Percentiles rank a stretch among this genome's conserved stretches.
phyloP scores from a whole-genome alignment of 2,888 invertebrate species.

The Aromia moschata region DNA sequence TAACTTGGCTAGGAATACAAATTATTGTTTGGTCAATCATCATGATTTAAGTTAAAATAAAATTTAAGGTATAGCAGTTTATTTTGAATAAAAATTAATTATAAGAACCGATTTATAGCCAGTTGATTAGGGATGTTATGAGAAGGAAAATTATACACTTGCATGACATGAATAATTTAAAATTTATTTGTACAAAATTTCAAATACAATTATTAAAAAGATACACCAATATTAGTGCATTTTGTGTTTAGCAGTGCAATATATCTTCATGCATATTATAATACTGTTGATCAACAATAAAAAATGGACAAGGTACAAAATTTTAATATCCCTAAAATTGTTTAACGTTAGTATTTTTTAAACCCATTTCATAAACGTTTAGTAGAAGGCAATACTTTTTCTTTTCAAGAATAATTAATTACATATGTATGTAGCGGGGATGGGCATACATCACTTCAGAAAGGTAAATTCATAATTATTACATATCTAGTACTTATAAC shows the following conservation, averaged over 20 bases:
- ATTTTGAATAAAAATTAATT: too few species aligned
- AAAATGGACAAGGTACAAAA: constrained; percentile 52
- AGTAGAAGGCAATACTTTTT: constrained; percentile 46
- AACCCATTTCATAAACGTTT: constrained; percentile 37
- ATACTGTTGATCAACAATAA: constrained; percentile 39
- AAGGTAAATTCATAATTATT: constrained; percentile 21
- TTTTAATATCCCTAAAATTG: constrained; percentile 39
- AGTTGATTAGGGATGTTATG: too few species aligned
- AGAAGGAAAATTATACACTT: background rate
- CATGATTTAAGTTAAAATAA: too few species aligned
- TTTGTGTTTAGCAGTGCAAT: constrained; percentile 56
- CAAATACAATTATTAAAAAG: constrained; percentile 52
- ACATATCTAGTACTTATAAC: constrained; percentile 39
- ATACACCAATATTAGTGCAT: constrained; percentile 50
- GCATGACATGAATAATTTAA: constrained; percentile 39
- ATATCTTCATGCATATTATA: constrained; percentile 41
- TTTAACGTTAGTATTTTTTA: constrained; percentile 24
- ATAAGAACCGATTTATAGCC: too few species aligned
- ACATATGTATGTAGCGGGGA: constrained; percentile 28
- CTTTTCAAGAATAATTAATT: constrained; percentile 30
- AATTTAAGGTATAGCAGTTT: too few species aligned
- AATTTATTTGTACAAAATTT: constrained; percentile 56
- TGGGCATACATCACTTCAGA: constrained; percentile 15
- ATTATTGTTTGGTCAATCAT: too few species aligned
- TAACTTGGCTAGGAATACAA: too few species aligned